A percentile compares a stretch with the other conserved stretches of the same genome.
Evolutionary conservation across 2,113 vertebrate genomes (phyloP).

Genomic region (Cygnus atratus): DNA sequence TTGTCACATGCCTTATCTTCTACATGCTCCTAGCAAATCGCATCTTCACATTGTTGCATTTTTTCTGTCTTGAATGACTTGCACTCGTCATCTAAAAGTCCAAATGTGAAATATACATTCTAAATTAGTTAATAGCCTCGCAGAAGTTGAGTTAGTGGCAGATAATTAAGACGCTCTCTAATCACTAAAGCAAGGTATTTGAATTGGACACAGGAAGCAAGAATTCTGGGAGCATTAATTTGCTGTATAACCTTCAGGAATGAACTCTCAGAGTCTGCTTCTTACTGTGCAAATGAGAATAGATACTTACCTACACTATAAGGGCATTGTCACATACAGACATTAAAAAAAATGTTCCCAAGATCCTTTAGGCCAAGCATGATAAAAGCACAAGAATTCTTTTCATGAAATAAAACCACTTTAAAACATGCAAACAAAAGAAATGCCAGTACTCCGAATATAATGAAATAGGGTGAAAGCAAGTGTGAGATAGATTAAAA

Average conservation of each 20-base stretch:
- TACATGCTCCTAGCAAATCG: not conserved
- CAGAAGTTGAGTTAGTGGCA: constrained; percentile 2
- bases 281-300: not conserved
- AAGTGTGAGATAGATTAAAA: not conserved
- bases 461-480: not conserved
- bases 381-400: not conserved
- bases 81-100: not conserved
- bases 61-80: not conserved
- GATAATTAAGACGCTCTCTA: not conserved
- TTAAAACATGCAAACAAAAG: not conserved
- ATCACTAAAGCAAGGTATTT: not conserved
- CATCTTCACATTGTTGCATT: not conserved
- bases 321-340: not conserved
- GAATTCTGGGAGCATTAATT: not conserved
- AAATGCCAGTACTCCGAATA: not conserved
- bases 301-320: not conserved
- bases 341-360: not conserved
- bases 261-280: not conserved
- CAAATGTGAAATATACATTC: not conserved
- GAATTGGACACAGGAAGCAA: not conserved
- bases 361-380: not conserved
- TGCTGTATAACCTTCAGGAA: not conserved
- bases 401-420: not conserved
- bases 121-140: constrained; percentile 8
- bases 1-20: constrained; percentile 37